Evolutionary conservation across 2,888 invertebrate genomes (phyloP).

Genomic region (Netelia virgata): DNA sequence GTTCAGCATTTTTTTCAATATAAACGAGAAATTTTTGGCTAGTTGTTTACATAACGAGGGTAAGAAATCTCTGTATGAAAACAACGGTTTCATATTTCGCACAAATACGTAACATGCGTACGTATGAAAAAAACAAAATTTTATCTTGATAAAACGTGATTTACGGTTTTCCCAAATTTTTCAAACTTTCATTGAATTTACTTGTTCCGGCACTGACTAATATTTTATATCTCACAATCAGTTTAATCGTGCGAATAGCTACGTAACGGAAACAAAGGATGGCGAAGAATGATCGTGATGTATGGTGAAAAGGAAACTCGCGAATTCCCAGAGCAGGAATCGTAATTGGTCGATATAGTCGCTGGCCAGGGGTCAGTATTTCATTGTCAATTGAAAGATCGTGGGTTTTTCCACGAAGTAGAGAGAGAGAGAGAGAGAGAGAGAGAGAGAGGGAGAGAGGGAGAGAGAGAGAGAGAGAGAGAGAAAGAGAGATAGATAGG

Average conservation of each 20-base stretch:
- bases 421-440: neutral
- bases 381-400: constrained; percentile 62
- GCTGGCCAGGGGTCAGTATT: constrained; percentile 61
- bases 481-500: neutral
- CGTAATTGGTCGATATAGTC: constrained; percentile 67
- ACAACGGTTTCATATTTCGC: neutral
- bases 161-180: constrained; percentile 23
- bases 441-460: neutral
- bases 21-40: too few relatives aligned
- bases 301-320: constrained; percentile 21
- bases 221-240: constrained; percentile 10
- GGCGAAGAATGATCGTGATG: neutral
- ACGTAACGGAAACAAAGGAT: neutral
- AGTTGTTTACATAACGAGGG: too few relatives aligned
- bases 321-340: constrained; percentile 50
- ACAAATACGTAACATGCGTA: neutral
- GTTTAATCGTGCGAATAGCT: constrained; percentile 14
- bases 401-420: constrained; percentile 47
- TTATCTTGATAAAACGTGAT: constrained; percentile 11
- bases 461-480: too few relatives aligned
- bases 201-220: neutral
- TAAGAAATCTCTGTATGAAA: too few relatives aligned
- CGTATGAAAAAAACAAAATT: neutral
- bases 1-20: too few relatives aligned
- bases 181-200: constrained; percentile 36